Base-by-base conservation (phyloP, 2,888 invertebrate genomes). In the Dicycla oo region DNA sequence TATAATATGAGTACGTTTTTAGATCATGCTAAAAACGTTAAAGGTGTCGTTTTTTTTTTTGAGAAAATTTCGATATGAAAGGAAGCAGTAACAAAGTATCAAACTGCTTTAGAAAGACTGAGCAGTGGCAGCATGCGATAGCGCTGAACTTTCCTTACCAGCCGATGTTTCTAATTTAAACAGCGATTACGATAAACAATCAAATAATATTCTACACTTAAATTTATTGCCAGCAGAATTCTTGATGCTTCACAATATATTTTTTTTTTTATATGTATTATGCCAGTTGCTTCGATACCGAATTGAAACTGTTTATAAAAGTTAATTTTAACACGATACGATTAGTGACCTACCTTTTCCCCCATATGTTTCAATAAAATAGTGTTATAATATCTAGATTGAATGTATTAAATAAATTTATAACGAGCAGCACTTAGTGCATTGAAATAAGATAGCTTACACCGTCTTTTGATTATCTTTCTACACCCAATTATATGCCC, bases 41-140 rank as follows among this genome's bases (percentile, higher is more conserved):
- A 38, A 38, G 38, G 8, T 8, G 8, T 8, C 38, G 34, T 34
- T 34, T 7, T 38, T 38, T 38, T 8, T 49, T 63, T 75, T 85
- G 77, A 61, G 85, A 81, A 81, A 74, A 76, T 77, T 81, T 83
- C 66, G 81, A 76, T 56, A 47, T 67, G 45, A 58, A 69, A 62
- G 26, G 43, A 15, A 78, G 65, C 81, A 80, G 83, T 84, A 82
- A 80, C 67, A 75, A 83, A 73, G 58, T 80, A 76, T 72, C 38
- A 69, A 88, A 87, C 90, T 86, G 87, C 89, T 88, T 84, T 87
- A 84, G 63, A 83, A 74, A 73, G 88, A 89, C 91, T 66, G 86
- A 92, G 90, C 88, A 87, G 89, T 85, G 75, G 49, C 67, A 83
- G 89, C 89, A 91, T 91, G 91, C 83, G 60, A 68, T 88, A 86